phyloP scores from a whole-genome alignment of 2,113 vertebrate species.

The Mellivora capensis region DNA sequence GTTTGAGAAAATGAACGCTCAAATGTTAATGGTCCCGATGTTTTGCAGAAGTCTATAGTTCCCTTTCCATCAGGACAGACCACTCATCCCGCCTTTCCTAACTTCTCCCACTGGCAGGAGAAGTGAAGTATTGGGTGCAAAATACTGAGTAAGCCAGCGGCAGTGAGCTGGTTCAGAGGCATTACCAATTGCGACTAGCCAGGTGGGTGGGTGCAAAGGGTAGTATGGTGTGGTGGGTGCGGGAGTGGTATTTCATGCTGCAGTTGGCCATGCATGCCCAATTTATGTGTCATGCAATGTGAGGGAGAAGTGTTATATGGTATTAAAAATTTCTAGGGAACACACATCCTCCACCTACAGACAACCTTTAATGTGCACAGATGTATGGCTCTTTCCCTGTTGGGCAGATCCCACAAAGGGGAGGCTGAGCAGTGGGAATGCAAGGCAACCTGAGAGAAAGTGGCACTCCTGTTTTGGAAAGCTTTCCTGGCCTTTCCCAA shows the following conservation, averaged over 20 bases:
- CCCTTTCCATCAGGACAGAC: background rate
- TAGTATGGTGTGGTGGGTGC: background rate
- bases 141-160: background rate
- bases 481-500: background rate
- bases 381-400: background rate
- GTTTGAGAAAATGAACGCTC: background rate
- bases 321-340: constrained; percentile 50
- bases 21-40: background rate
- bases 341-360: constrained; percentile 28
- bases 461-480: background rate
- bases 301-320: background rate
- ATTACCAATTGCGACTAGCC: background rate
- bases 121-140: background rate
- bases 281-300: constrained; percentile 21
- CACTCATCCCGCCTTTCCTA: background rate
- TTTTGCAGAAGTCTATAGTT: background rate
- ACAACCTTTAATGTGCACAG: constrained; percentile 4
- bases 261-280: background rate
- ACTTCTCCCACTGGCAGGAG: background rate
- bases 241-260: background rate
- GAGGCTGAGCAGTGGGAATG: background rate
- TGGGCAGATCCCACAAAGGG: background rate
- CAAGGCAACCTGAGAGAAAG: background rate
- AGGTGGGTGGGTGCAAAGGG: background rate
- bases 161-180: background rate